Base-by-base conservation (phyloP, 2,888 invertebrate genomes). In the Carpatolechia fugitivella region DNA sequence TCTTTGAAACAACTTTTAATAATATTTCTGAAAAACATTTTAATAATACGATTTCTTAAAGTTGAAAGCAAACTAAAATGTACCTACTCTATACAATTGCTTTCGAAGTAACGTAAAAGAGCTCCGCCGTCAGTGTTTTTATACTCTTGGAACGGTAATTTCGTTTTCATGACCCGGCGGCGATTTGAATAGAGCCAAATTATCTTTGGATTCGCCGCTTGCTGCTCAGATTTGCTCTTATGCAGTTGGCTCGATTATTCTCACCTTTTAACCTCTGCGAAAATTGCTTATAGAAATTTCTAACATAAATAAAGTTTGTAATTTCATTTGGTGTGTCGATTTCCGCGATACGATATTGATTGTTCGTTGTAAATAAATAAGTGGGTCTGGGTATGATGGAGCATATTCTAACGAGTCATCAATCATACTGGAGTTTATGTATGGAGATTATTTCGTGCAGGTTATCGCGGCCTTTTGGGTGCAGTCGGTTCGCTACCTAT, bases 131-230 rank as follows among this genome's bases (percentile, higher is more conserved):
- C 24, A 40, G 30, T 44, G 24, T 29, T 51, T 51, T 51, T 51
- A 51, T 40, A 30, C 29, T 29, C 24, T 38, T 30, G 38, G 40
- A 40, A 51, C 40, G 40, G 38, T 50, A 49, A 54, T 49, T 49
- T 44, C 41, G 33, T 55, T 55, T 50, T 50, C 44, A 55, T 50
- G 33, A 24, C 33, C 35, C 35, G 52, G 16, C 48, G 30, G 41
- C 44, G 41, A 44, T 55, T 50, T 50, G 33, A 50, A 55, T 55
- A 35, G 50, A 50, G 20, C 29, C 35, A 41, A 55, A 41, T 50
- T 55, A 55, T 50, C 48, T 48, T 38, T 30, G 41, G 24, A 33
- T 44, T 53, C 52, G 16, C 18, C 33, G 48, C n/a, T 24, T 30
- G 18, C 6, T 49, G n/a, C 33, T 33, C 30, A 31, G 33, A 49